Evolutionary conservation across 1,140 invertebrate species (phyloP).

Genomic region (Carposina sasakii): DNA sequence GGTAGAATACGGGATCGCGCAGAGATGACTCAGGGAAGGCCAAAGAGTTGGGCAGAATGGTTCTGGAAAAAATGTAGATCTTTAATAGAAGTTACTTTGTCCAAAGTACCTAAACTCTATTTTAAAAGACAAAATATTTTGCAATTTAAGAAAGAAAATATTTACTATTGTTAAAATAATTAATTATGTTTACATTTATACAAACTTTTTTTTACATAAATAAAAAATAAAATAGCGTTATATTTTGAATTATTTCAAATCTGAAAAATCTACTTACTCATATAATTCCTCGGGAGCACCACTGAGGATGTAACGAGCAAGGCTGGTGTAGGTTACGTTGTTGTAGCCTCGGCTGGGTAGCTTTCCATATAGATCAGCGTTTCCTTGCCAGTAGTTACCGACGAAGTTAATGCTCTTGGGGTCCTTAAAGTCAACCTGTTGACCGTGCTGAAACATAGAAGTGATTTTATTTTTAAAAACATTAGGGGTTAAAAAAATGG

Average conservation of each 20-base stretch:
- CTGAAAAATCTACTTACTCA: slow-evolving; percentile 14
- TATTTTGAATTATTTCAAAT: no score
- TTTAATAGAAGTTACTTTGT: not conserved
- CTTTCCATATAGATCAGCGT: slow-evolving; percentile 15
- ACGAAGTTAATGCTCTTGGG: slow-evolving; percentile 33
- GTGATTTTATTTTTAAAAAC: no score
- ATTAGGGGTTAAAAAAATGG: no score
- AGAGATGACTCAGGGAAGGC: slow-evolving; percentile 75
- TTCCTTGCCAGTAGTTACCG: slow-evolving; percentile 20
- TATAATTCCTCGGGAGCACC: slow-evolving; percentile 12
- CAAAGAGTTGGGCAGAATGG: slow-evolving; percentile 64
- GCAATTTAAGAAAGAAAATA: no score
- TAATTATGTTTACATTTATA: no score
- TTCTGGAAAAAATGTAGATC: slow-evolving; percentile 25
- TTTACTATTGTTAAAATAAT: no score
- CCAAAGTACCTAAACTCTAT: no score
- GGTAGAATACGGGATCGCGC: slow-evolving; percentile 79
- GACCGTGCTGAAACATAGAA: slow-evolving; percentile 41
- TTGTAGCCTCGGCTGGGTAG: slow-evolving; percentile 3
- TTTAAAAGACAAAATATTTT: no score
- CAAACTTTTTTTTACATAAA: no score
- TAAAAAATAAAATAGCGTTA: no score
- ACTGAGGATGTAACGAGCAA: slow-evolving; percentile 18
- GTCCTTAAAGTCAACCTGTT: slow-evolving; percentile 55
- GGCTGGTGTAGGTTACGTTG: slow-evolving; percentile 14